Base-by-base conservation (phyloP, 1,140 invertebrate species). In the Neodiprion lecontei region DNA sequence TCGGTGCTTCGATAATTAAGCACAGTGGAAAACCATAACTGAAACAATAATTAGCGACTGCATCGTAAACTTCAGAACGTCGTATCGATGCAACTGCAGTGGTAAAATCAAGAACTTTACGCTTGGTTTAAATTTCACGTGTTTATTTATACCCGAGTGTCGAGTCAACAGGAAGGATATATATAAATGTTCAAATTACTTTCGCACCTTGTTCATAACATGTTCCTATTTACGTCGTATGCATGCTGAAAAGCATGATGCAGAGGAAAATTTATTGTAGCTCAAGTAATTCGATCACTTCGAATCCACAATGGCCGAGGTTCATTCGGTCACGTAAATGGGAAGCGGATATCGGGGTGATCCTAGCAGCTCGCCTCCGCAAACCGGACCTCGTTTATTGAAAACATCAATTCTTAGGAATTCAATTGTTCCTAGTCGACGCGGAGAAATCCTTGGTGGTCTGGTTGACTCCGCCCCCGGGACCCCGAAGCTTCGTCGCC, bases 391-490 rank as follows among this genome's bases (percentile, higher is more conserved):
- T 61, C 53, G 53, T 61, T 61, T 61, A 61, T 61, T 61, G 53
- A 61, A 61, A 61, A 17, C 53, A 17, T 61, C 53, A 12, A 61
- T 61, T 61, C 53, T 61, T 61, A 12, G 53, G 53, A 11, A 61
- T 61, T 61, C 53, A 61, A 61, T 61, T 61, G 53, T 14, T 61
- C n/a, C 53, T 61, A 61, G 53, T 12, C n/a, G 53, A 61, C 28
- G 28, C 11, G 53, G 9, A 61, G n/a, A 61, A 40, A 40, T 40
- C 28, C 28, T 40, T 40, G 28, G 28, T 40, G 28, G 28, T 40
- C 28, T 40, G 28, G 28, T 40, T 5, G 28, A 40, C 5, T 40
- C 28, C 5, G 28, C 28, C 28, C 28, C 5, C 28, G 28, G 28
- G 28, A 40, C 28, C 28, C 28, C 28, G 28, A 40, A 40, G 28